These are phyloP conservation scores for Harpagifer antarcticus DNA, from an alignment of 2,797 vertebrate species.

Conservation along the genomic window DNA sequence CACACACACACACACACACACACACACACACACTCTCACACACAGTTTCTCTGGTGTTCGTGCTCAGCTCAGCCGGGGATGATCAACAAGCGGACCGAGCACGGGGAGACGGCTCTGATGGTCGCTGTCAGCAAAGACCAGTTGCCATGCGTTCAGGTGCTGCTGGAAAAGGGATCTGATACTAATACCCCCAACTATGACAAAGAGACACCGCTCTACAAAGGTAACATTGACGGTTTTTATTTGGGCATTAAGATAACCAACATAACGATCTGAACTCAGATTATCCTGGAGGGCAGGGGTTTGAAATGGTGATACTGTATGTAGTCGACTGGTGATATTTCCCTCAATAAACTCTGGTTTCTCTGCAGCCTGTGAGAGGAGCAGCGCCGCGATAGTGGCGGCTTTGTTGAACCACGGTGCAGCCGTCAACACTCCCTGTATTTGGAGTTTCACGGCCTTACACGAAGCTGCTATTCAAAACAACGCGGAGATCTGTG, in stretches of 20 bases:
- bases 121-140: conserved; percentile 83
- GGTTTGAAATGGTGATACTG: too few relatives aligned
- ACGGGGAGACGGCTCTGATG: conserved; percentile 88
- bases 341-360: neutral
- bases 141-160: conserved; percentile 79
- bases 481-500: conserved; percentile 91
- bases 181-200: conserved; percentile 87
- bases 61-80: conserved; percentile 87
- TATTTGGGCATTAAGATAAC: neutral
- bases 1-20: neutral
- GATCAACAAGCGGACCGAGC: conserved; percentile 87
- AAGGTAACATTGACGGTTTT: conserved; percentile 80
- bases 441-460: conserved; percentile 91
- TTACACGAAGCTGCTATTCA: conserved; percentile 90
- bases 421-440: conserved; percentile 86
- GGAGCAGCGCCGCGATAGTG: conserved; percentile 84
- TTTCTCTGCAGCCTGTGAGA: conserved; percentile 89
- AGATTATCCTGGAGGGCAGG: too few relatives aligned
- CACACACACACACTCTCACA: neutral
- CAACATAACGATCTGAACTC: neutral
- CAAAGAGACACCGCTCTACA: conserved; percentile 92
- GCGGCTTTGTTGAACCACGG: conserved; percentile 84
- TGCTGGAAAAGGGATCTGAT: conserved; percentile 90
- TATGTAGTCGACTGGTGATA: too few relatives aligned
- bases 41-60: neutral